A percentile compares a stretch with the other conserved stretches of the same genome.
Conservation (phyloP, 2,797 vertebrate genomes). For the Lophius americanus region DNA sequence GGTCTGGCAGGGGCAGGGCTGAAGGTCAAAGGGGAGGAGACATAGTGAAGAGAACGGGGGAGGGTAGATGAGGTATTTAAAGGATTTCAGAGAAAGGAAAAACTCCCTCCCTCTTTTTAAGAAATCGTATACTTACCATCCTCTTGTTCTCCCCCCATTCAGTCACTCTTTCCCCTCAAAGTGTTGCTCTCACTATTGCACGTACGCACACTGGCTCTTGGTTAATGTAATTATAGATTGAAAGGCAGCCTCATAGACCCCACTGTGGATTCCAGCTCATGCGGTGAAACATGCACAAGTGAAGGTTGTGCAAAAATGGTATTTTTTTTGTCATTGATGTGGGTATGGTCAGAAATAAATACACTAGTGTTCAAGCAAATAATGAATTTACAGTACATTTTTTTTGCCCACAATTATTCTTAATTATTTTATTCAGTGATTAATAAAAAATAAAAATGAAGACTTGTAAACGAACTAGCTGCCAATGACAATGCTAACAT, state of each 20-base stretch:
- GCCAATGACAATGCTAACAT: too few species aligned
- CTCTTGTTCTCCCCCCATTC: slow-evolving; percentile 16
- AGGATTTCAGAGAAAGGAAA: slow-evolving; percentile 75
- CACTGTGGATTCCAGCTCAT: slow-evolving; percentile 8
- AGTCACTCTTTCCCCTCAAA: slow-evolving; percentile 15
- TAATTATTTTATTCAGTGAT: too few species aligned
- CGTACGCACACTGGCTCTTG: slow-evolving; percentile 30
- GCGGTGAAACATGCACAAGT: slow-evolving; percentile 9
- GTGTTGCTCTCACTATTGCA: slow-evolving; percentile 22
- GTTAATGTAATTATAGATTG: slow-evolving; percentile 56
- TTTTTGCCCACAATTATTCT: too few species aligned
- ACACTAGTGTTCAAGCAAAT: too few species aligned
- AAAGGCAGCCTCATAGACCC: slow-evolving; percentile 23
- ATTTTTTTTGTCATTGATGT: not conserved
- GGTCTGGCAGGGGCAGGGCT: slow-evolving; percentile 68
- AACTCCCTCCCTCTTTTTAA: slow-evolving; percentile 61
- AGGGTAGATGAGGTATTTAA: slow-evolving; percentile 76
- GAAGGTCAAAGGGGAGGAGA: slow-evolving; percentile 72
- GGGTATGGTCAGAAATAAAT: too few species aligned
- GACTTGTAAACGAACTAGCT: too few species aligned
- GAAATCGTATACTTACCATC: slow-evolving; percentile 51
- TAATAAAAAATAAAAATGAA: too few species aligned
- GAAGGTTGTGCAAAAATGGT: not conserved
- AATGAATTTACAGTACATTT: too few species aligned
- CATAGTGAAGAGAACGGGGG: slow-evolving; percentile 46